Evolutionary conservation across 92 coral and sea anemone species (phyloP), one percentile per base, ranked within the genome.

Genomic region (Plumapathes pennacea): DNA sequence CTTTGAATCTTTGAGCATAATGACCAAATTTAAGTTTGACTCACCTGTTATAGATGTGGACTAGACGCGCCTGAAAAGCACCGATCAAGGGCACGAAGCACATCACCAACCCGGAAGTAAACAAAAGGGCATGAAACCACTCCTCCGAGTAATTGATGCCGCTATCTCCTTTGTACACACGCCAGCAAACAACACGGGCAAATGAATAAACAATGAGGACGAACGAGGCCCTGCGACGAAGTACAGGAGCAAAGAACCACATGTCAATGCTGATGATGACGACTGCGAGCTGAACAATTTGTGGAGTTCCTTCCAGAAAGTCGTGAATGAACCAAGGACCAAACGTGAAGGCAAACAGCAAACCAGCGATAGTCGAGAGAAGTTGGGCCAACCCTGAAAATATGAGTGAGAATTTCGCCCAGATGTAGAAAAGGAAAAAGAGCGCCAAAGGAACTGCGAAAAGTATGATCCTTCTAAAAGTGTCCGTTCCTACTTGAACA

Each of bases 271-370:
- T 2, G 4, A 51, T 17, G 2, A 57, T 5, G 25, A 56, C 1
- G 8, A 43, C 11, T n/a, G 14, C 2, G 8, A 43, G 2, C 47
- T 55, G 57, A 17, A 55, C n/a, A 25, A 25, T 13, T 15, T 5
- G 14, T 14, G 61, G 55, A 25, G 33, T 9, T 11, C 25, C 8
- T 9, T 29, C 40, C 9, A 65, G 39, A 18, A 25, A 65, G 25
- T 33, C 48, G 10, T 65, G 12, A 32, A 65, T 51, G 31, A 52
- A 65, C 72, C 72, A 65, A 4, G 72, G 72, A 10, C 49, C 13
- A 65, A 65, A 52, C 15, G 54, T 23, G 5, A 65, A 25, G 17
- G 39, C 72, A 32, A 65, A 51, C 2, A 44, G 6, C 7, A 22
- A 13, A 1, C 53, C 26, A 36, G 58, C 0, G 30, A 37, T 4